Evolutionary conservation across 35 echinoderm and acorn worm species (phyloP).

Genomic region (Strongylocentrotus purpuratus): DNA sequence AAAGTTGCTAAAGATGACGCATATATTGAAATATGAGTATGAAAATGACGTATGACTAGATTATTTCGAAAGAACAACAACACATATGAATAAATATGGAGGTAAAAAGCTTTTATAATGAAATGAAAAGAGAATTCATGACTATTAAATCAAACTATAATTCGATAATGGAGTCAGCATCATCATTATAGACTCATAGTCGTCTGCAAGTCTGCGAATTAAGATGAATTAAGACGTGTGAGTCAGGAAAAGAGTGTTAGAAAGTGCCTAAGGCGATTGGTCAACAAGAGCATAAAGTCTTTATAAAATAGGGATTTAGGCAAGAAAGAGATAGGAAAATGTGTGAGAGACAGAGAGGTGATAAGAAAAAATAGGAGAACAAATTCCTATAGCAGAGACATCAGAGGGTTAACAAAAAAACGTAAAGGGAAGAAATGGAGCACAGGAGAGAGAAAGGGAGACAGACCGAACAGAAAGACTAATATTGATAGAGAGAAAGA

Average conservation of each 20-base stretch:
- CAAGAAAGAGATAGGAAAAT: too few relatives aligned
- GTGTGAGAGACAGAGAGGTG: too few relatives aligned
- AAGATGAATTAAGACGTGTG: neutral
- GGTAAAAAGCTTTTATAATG: too few relatives aligned
- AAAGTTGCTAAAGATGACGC: neutral
- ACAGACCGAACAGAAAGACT: too few relatives aligned
- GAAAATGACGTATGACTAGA: neutral
- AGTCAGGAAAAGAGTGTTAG: neutral
- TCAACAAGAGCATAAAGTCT: neutral
- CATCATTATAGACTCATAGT: neutral
- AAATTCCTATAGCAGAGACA: too few relatives aligned
- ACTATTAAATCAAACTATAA: neutral
- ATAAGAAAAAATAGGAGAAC: too few relatives aligned
- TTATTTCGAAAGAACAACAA: too few relatives aligned
- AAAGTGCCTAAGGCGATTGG: neutral
- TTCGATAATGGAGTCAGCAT: neutral
- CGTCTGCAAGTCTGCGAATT: neutral
- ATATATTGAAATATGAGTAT: neutral
- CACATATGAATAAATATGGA: too few relatives aligned
- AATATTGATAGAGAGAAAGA: neutral
- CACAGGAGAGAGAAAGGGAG: too few relatives aligned
- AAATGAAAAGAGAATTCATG: neutral
- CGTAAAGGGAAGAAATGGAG: too few relatives aligned
- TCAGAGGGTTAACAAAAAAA: too few relatives aligned
- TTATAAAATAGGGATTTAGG: too few relatives aligned